These are phyloP conservation scores for Nephrotoma guestfalica DNA, from an alignment of 2,888 invertebrate species.

Conservation along the genomic window DNA sequence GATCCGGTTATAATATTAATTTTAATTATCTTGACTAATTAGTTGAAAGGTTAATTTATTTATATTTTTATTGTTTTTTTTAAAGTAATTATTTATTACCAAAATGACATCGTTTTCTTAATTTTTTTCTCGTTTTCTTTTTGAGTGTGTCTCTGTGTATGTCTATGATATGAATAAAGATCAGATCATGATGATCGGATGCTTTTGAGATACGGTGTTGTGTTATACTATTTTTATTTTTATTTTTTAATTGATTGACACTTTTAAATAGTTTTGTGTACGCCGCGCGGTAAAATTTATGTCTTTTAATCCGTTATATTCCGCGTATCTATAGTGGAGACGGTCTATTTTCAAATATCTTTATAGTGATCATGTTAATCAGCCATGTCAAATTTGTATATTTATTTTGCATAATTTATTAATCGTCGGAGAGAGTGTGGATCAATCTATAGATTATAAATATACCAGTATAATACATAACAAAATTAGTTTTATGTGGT, in stretches of 20 bases:
- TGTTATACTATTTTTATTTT: background rate
- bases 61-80: background rate
- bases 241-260: background rate
- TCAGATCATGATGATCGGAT: background rate
- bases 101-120: background rate
- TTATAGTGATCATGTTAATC: background rate
- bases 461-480: background rate
- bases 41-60: background rate
- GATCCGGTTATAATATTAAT: background rate
- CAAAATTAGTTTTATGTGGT: background rate
- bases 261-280: background rate
- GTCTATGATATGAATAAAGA: background rate
- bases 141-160: background rate
- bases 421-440: background rate
- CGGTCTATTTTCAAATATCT: background rate
- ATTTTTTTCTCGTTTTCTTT: background rate
- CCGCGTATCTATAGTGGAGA: background rate
- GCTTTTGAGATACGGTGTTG: background rate
- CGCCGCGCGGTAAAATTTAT: background rate
- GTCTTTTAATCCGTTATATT: background rate
- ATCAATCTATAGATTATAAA: background rate
- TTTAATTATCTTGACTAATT: background rate
- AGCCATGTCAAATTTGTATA: background rate
- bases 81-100: background rate
- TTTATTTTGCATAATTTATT: background rate